phyloP scores from a whole-genome alignment of 2,888 invertebrate genomes.

The Andrena trimmerana region DNA sequence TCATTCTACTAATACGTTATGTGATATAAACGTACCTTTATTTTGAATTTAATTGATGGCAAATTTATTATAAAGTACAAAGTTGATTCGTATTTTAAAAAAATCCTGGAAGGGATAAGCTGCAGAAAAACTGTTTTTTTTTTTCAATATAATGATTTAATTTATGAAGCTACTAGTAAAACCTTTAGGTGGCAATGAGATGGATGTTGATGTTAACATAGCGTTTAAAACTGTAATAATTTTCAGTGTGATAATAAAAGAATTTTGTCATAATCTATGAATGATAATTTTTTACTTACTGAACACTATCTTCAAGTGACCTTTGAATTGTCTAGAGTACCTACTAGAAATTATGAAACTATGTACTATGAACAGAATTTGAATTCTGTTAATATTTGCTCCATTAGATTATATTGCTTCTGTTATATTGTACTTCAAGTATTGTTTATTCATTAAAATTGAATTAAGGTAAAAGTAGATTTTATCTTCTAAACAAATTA shows the following conservation, averaged over 20 bases:
- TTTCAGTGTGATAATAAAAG: slow-evolving; percentile 61
- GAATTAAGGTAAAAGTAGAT: background rate
- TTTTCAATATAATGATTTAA: slow-evolving; percentile 34
- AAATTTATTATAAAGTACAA: slow-evolving; percentile 39
- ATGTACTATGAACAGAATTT: background rate
- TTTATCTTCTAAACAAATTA: background rate
- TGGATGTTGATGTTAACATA: slow-evolving; percentile 32
- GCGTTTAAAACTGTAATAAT: slow-evolving; percentile 58
- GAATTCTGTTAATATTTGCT: background rate
- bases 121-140: slow-evolving; percentile 33
- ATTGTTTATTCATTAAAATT: background rate
- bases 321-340: slow-evolving; percentile 2
- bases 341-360: background rate
- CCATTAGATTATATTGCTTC: background rate
- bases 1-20: background rate
- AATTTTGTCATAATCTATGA: slow-evolving; percentile 5
- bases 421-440: background rate
- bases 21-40: background rate
- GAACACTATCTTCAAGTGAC: background rate
- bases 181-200: slow-evolving; percentile 23
- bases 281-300: background rate
- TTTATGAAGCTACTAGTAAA: slow-evolving; percentile 20
- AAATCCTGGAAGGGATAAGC: slow-evolving; percentile 4
- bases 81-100: slow-evolving; percentile 33
- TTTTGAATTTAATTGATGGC: background rate